Evolutionary conservation across 2,888 invertebrate species (phyloP).

Genomic region (Caenorhabditis sp.): DNA sequence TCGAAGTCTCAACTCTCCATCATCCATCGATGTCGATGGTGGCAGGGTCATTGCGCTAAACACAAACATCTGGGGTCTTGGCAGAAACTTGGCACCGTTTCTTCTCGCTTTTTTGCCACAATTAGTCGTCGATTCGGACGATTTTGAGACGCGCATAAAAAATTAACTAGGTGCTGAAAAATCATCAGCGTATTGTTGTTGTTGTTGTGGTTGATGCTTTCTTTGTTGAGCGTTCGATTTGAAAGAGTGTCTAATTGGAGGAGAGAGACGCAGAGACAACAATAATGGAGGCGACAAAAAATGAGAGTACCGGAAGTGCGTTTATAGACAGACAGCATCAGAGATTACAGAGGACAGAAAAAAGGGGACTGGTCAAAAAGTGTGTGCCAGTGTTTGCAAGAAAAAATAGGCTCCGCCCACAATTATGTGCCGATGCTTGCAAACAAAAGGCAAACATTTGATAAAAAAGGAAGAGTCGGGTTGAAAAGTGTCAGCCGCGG

Average conservation of each 20-base stretch:
- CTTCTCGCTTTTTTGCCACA: not conserved
- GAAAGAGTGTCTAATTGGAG: not conserved
- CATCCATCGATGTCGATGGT: slow-evolving; percentile 23
- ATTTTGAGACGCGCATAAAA: slow-evolving; percentile 6
- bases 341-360: not conserved
- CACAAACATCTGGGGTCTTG: slow-evolving; percentile 26
- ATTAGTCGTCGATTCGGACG: not conserved
- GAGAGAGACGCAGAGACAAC: slow-evolving; percentile 5
- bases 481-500: no score
- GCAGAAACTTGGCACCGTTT: slow-evolving; percentile 9
- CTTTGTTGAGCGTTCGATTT: not conserved
- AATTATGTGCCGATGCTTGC: no score
- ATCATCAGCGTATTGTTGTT: not conserved
- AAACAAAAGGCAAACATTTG: no score
- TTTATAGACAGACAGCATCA: not conserved
- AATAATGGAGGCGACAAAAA: not conserved
- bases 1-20: not conserved
- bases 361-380: not conserved
- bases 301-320: not conserved
- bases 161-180: slow-evolving; percentile 15
- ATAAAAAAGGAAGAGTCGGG: no score
- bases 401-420: no score
- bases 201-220: not conserved
- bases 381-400: no score
- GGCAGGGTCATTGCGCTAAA: slow-evolving; percentile 42